A percentile compares a stretch with the other conserved stretches of the same genome.
These are phyloP conservation scores for Pseudois nayaur DNA, from an alignment of 2,113 vertebrate genomes.

Conservation along the genomic window DNA sequence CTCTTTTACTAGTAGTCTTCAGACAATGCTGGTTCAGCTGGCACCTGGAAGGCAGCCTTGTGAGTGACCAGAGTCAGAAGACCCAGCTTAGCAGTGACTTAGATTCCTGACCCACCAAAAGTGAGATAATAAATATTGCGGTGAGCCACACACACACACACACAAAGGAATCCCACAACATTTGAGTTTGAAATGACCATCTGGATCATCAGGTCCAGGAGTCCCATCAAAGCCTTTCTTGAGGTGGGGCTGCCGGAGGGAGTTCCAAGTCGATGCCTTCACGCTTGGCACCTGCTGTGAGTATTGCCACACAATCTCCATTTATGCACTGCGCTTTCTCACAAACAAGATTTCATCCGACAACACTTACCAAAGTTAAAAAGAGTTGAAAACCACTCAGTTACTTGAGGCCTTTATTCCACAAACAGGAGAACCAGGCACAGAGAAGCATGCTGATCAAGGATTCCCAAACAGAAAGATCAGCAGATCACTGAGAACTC, in stretches of 20 bases:
- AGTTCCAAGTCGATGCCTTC: rapidly evolving
- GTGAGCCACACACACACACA: background rate
- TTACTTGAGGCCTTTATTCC: background rate
- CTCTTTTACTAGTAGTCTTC: background rate
- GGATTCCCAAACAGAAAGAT: background rate
- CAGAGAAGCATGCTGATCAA: background rate
- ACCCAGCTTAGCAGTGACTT: background rate
- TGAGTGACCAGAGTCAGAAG: background rate
- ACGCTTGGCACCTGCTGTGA: too few species aligned
- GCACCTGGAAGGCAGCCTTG: background rate
- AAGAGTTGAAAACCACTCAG: background rate
- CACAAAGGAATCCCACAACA: background rate
- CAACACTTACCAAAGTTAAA: too few species aligned
- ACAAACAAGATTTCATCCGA: too few species aligned
- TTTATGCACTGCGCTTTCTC: background rate
- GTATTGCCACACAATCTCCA: rapidly evolving
- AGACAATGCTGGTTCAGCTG: background rate
- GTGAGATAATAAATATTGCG: background rate
- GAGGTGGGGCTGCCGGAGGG: background rate
- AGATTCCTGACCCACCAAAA: background rate
- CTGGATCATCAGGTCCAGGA: background rate
- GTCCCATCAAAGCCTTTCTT: background rate
- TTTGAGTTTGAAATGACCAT: too few species aligned
- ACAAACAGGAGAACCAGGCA: background rate
- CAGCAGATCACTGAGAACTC: background rate